Conservation (phyloP, 2,113 vertebrate species). For the Puntigrus tetrazona region DNA sequence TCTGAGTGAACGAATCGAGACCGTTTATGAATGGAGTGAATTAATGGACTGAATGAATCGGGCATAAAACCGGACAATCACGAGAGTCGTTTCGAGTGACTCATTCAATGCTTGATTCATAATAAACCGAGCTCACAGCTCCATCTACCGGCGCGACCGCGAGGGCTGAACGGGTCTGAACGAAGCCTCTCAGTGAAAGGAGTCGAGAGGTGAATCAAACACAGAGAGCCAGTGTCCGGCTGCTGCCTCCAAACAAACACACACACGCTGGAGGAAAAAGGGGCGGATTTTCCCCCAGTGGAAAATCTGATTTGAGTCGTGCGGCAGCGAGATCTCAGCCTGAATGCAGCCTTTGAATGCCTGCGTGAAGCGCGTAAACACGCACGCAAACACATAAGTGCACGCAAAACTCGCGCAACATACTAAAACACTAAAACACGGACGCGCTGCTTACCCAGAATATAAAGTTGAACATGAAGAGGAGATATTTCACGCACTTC, state of each 20-base stretch:
- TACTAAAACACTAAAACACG: background rate
- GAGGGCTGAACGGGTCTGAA: background rate
- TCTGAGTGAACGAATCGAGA: background rate
- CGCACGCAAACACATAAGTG: background rate
- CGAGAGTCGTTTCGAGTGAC: background rate
- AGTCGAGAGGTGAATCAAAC: background rate
- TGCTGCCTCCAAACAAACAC: constrained; percentile 51
- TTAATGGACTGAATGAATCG: background rate
- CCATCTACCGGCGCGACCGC: background rate
- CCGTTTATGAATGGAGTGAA: too few relatives aligned
- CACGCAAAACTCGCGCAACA: background rate
- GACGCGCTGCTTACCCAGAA: constrained; percentile 87
- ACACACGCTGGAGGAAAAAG: constrained; percentile 68
- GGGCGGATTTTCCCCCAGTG: constrained; percentile 75
- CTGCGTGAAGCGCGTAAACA: background rate
- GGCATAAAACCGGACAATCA: background rate
- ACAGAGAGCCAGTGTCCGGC: background rate
- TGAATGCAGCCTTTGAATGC: constrained; percentile 50
- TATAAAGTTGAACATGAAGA: constrained; percentile 91
- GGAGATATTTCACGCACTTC: constrained; percentile 90
- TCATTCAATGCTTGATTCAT: background rate
- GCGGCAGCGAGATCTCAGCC: constrained; percentile 60
- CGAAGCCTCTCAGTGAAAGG: background rate
- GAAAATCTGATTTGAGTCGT: constrained; percentile 78
- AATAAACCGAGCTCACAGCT: background rate